These are phyloP conservation scores for Mionectes olivaceus DNA, from an alignment of 2,797 vertebrate species.

Conservation along the genomic window DNA sequence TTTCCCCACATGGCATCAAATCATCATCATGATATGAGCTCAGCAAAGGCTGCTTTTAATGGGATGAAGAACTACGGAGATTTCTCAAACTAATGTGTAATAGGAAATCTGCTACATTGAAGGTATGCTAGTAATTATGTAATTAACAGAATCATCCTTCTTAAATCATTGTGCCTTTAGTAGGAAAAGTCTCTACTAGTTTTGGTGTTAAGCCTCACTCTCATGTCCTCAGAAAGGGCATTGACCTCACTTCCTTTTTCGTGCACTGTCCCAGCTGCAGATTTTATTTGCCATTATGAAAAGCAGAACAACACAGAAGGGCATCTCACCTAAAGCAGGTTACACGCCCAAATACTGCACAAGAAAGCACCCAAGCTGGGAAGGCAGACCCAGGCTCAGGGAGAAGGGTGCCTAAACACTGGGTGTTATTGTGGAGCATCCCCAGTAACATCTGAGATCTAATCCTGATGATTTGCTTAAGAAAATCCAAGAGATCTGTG, in stretches of 20 bases:
- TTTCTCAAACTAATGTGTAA: neutral
- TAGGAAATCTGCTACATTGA: neutral
- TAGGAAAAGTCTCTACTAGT: neutral
- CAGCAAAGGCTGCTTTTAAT: conserved; percentile 1
- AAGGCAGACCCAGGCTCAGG: neutral
- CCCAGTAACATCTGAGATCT: neutral
- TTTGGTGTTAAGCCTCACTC: neutral
- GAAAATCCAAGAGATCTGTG: neutral
- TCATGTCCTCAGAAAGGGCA: neutral
- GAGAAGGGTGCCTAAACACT: neutral
- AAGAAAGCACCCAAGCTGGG: neutral
- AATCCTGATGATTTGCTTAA: neutral
- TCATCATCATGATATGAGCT: neutral
- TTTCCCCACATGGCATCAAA: conserved; percentile 21
- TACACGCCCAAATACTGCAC: no score
- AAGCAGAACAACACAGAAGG: neutral
- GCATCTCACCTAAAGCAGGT: neutral
- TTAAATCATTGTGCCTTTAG: neutral
- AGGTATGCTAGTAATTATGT: neutral
- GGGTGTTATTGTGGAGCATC: neutral
- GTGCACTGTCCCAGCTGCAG: neutral
- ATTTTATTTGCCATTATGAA: neutral
- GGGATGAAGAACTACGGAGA: neutral
- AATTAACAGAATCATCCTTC: neutral
- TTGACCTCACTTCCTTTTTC: neutral